Conservation (phyloP, 2,113 vertebrate species). For the Lophius piscatorius region DNA sequence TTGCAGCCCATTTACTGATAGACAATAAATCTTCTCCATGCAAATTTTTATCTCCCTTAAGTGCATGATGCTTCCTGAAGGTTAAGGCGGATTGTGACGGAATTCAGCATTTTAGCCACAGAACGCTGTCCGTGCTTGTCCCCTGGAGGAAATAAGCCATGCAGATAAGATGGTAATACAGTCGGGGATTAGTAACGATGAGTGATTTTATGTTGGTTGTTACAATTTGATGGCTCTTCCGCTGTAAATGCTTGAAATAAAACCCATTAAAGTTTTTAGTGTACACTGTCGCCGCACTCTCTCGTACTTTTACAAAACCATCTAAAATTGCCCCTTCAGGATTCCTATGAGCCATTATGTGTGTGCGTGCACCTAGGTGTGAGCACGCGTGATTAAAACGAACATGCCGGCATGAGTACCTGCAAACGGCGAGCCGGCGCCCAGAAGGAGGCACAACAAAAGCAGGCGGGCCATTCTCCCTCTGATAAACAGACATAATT, state of each 20-base stretch:
- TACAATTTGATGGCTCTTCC: slow-evolving; percentile 72
- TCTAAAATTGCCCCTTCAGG: slow-evolving; percentile 67
- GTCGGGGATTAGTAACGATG: slow-evolving; percentile 66
- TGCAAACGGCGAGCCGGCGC: slow-evolving; percentile 41
- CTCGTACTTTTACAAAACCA: slow-evolving; percentile 61
- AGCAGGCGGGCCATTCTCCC: slow-evolving; percentile 81
- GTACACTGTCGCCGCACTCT: slow-evolving; percentile 56
- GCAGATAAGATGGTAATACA: slow-evolving; percentile 62
- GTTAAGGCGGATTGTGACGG: slow-evolving; percentile 75
- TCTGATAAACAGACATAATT: slow-evolving; percentile 96
- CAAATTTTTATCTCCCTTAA: slow-evolving; percentile 77
- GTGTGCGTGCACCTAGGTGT: slow-evolving; percentile 3
- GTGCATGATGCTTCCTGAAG: slow-evolving; percentile 78
- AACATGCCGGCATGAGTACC: slow-evolving; percentile 64
- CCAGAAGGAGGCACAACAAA: slow-evolving; percentile 72
- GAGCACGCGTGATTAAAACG: slow-evolving; percentile 47
- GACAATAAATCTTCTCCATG: slow-evolving; percentile 84
- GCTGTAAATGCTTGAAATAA: slow-evolving; percentile 71
- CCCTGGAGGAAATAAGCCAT: slow-evolving; percentile 39
- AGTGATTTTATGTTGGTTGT: slow-evolving; percentile 73
- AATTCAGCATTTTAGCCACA: slow-evolving; percentile 63
- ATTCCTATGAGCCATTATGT: slow-evolving; percentile 52
- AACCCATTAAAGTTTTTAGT: slow-evolving; percentile 75
- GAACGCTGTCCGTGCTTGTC: slow-evolving; percentile 40
- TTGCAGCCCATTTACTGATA: slow-evolving; percentile 72